Evolutionary conservation across 2,888 invertebrate genomes (phyloP).

Genomic region (Megastigmus dorsalis): DNA sequence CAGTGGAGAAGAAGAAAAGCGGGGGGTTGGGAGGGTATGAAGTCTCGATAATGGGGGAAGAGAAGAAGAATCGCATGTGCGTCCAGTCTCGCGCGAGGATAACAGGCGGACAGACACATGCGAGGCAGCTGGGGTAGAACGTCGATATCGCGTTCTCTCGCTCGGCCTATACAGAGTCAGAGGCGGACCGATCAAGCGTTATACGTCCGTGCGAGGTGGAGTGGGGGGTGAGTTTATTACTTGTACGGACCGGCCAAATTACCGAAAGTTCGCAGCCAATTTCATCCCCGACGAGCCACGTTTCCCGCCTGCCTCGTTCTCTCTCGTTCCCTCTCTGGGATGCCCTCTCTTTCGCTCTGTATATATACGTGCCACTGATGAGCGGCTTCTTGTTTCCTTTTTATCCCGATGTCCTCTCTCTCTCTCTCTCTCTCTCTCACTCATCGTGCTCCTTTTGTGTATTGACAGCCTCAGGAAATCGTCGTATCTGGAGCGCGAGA

Average conservation of each 20-base stretch:
- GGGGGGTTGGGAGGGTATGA: no score
- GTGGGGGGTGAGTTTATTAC: constrained; percentile 60
- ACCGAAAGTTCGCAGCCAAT: constrained; percentile 62
- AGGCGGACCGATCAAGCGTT: constrained; percentile 36
- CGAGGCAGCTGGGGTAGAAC: not conserved
- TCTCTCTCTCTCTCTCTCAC: not conserved
- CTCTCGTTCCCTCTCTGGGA: not conserved
- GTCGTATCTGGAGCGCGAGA: not conserved
- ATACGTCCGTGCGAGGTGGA: not conserved
- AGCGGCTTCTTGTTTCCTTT: constrained; percentile 23
- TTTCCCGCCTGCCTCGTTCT: not conserved
- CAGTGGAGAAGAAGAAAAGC: constrained; percentile 12
- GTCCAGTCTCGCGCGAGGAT: no score
- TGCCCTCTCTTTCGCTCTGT: not conserved
- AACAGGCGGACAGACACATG: not conserved
- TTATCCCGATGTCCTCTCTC: constrained; percentile 5
- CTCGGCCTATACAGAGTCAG: not conserved
- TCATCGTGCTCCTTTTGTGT: not conserved
- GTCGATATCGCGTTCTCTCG: constrained; percentile 17
- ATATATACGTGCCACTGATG: constrained; percentile 1
- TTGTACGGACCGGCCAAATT: constrained; percentile 57
- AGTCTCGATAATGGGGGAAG: not conserved
- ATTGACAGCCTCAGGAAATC: not conserved
- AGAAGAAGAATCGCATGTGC: not conserved
- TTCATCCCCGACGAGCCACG: constrained; percentile 42